Base-by-base conservation (phyloP, 2,888 invertebrate genomes). In the Pseudolycoriella hygida region DNA sequence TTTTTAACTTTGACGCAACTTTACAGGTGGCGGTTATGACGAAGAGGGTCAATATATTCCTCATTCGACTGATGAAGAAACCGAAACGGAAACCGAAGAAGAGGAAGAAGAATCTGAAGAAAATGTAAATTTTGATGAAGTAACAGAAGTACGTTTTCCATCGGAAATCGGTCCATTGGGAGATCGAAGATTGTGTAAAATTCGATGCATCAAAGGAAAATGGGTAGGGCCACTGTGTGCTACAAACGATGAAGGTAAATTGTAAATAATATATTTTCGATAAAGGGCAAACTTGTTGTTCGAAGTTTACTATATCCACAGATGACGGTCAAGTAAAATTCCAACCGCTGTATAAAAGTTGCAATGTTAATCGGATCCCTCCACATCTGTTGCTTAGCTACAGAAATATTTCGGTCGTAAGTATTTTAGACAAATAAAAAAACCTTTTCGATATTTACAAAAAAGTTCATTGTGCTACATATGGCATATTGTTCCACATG, bases 211-310 rank as follows among this genome's bases (percentile, higher is more conserved):
- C 48, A 81, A 80, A 57, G 85, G 85, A 40, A 78, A 81, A 59
- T 86, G 86, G 86, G 80, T 84, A 38, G 86, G 86, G 2, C 86
- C 86, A 1, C 67, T 86, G 17, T 86, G 86, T 60, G 79, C 78
- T 43, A 73, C 72, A 50, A 63, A 62, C 43, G 76, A 80, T 54
- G 75, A 78, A 70, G 82, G 84, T 83, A 68, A 67, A 53, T 45
- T 38, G n/a, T 41, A 42, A 46, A 34, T 5, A 12, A 34, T 25
- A 6, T 25, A 6, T 8, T 25, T 25, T 25, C 8, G 4, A 6
- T 25, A 25, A 25, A 4, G 25, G 8, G 25, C 25, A 25, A 25
- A 6, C 25, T 25, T 25, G 25, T 25, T 25, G 25, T 25, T 25
- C 25, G 25, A 6, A 25, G 8, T 25, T 25, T 25, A 25, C 25